Conservation (phyloP, 2,888 invertebrate species). For the Megamerina dolium region DNA sequence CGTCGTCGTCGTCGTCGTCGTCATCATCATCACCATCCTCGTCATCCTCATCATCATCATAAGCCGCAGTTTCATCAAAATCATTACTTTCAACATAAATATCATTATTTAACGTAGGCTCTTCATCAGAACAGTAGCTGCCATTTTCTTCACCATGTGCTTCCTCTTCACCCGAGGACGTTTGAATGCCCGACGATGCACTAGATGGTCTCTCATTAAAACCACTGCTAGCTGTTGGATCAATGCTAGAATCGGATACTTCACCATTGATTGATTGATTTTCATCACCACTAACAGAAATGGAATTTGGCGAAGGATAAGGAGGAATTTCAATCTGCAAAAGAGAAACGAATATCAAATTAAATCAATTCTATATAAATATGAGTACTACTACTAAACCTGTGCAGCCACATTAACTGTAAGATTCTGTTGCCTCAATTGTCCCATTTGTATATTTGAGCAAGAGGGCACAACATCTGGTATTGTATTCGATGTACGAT, state of each 20-base stretch:
- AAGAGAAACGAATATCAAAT: too few relatives aligned
- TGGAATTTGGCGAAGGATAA: conserved; percentile 14
- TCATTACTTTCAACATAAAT: conserved; percentile 8
- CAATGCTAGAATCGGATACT: conserved; percentile 19
- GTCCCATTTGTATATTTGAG: too few relatives aligned
- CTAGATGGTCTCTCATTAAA: conserved; percentile 40
- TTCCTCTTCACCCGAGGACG: conserved; percentile 23
- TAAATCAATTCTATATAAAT: background rate
- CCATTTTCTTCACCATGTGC: conserved; percentile 17
- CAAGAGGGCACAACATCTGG: conserved; percentile 16
- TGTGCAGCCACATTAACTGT: conserved; percentile 23
- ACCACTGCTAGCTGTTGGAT: conserved; percentile 34
- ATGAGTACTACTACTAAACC: too few relatives aligned
- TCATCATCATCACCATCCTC: conserved; percentile 1
- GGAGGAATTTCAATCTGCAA: conserved; percentile 27
- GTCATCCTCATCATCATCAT: conserved; percentile 7
- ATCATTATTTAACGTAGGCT: too few relatives aligned
- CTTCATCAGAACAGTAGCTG: conserved; percentile 20
- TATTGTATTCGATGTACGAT: conserved; percentile 17
- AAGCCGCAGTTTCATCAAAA: conserved; percentile 12
- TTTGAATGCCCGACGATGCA: conserved; percentile 42
- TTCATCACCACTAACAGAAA: conserved; percentile 1
- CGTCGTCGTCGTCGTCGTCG: conserved; percentile 12
- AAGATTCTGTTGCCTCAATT: too few relatives aligned
- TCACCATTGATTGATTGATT: conserved; percentile 4